phyloP scores from a whole-genome alignment of 1,140 invertebrate genomes.

The Lucilia sericata region DNA sequence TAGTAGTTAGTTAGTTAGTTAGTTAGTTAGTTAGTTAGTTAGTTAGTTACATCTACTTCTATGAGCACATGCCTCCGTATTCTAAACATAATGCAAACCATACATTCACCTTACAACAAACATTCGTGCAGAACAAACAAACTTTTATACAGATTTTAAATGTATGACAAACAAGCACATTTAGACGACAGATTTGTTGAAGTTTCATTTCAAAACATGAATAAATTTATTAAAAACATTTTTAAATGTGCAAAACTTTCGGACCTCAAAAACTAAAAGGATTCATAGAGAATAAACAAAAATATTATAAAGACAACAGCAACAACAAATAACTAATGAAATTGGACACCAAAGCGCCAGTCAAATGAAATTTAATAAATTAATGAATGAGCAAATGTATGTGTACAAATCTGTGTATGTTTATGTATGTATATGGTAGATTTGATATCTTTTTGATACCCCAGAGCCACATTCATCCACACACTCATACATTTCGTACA shows the following conservation, averaged over 20 bases:
- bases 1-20: no score
- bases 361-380: constrained; percentile 44
- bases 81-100: neutral
- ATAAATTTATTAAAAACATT: constrained; percentile 40
- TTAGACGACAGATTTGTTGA: constrained; percentile 64
- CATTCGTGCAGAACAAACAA: no score
- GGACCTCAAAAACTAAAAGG: constrained; percentile 2
- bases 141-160: neutral
- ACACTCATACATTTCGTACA: neutral
- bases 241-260: neutral
- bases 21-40: no score
- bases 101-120: no score
- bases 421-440: neutral
- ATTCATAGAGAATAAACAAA: constrained; percentile 20
- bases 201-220: constrained; percentile 58
- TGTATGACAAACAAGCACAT: constrained; percentile 51
- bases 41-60: no score
- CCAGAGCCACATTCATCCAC: neutral
- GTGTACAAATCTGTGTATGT: neutral
- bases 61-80: neutral
- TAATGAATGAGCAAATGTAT: constrained; percentile 36
- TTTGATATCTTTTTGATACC: constrained; percentile 20
- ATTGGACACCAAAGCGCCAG: constrained; percentile 61
- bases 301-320: neutral
- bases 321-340: constrained; percentile 56